A percentile compares a stretch with the other conserved stretches of the same genome.
Conservation (phyloP, 2,888 invertebrate species). For the Linnaemya tessellans region DNA sequence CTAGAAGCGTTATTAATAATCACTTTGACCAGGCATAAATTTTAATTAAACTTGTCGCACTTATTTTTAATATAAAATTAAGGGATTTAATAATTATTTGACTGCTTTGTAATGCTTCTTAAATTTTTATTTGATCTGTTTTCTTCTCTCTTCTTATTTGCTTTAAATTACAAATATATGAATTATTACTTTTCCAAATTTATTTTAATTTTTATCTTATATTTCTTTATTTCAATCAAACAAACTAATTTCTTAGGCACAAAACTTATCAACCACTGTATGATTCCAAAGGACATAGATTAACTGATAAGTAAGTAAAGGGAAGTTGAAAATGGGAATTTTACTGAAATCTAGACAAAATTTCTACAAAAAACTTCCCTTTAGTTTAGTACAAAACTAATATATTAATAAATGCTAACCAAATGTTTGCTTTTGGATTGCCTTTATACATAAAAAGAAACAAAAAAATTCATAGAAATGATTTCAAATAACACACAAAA, state of each 20-base stretch:
- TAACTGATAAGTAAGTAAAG: constrained; percentile 82
- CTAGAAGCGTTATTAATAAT: too few species aligned
- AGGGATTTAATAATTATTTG: constrained; percentile 13
- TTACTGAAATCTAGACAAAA: constrained; percentile 21
- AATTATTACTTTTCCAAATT: constrained; percentile 35
- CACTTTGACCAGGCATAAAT: neutral
- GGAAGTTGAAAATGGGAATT: constrained; percentile 55
- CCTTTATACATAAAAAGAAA: neutral
- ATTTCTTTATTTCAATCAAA: constrained; percentile 37
- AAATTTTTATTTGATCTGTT: constrained; percentile 20
- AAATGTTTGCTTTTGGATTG: constrained; percentile 64
- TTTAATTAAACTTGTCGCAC: constrained; percentile 1
- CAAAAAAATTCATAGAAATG: neutral
- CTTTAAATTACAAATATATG: constrained; percentile 39
- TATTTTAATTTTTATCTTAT: constrained; percentile 66
- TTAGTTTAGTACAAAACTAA: constrained; percentile 63
- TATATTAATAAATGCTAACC: constrained; percentile 47
- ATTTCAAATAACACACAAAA: constrained; percentile 68
- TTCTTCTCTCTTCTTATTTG: constrained; percentile 59
- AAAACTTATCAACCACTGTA: constrained; percentile 83
- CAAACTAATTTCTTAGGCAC: constrained; percentile 77
- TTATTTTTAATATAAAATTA: neutral
- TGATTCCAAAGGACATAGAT: constrained; percentile 83
- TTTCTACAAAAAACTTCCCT: constrained; percentile 38
- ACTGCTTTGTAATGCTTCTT: constrained; percentile 58